Percentiles rank a stretch among this genome's conserved stretches.
phyloP scores from a whole-genome alignment of 2,113 vertebrate species.

The Euleptes europaea region DNA sequence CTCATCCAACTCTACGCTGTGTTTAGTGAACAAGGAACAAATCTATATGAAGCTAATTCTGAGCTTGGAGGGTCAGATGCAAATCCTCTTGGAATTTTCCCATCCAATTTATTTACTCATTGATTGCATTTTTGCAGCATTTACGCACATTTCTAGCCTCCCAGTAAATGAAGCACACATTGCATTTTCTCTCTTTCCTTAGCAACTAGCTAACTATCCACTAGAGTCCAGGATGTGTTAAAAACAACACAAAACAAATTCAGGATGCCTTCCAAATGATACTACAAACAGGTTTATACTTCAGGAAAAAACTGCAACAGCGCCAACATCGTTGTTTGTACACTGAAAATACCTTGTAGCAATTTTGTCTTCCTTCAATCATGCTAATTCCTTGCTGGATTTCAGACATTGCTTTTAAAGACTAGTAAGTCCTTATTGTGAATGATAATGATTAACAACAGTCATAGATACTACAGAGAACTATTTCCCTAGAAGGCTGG shows the following conservation, averaged over 20 bases:
- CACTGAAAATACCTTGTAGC: slow-evolving; percentile 30
- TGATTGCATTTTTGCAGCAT: not conserved
- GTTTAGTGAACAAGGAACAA: not conserved
- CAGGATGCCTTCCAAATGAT: slow-evolving; percentile 1
- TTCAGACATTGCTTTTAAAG: slow-evolving; percentile 23
- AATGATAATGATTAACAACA: not conserved
- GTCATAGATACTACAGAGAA: not conserved
- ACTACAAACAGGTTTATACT: not conserved
- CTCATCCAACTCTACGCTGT: not conserved
- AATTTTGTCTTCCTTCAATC: slow-evolving; percentile 30
- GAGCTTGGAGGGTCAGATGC: fast-evolving
- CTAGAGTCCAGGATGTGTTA: not conserved
- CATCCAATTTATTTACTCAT: not conserved
- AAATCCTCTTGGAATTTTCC: not conserved
- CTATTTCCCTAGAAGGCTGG: slow-evolving; percentile 28
- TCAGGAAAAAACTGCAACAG: slow-evolving; percentile 7
- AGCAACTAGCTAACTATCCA: slow-evolving; percentile 8
- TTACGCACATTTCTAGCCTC: not conserved
- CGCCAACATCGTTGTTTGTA: slow-evolving; percentile 29
- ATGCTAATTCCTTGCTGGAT: slow-evolving; percentile 42
- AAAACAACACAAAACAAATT: not conserved
- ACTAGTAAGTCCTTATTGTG: slow-evolving; percentile 36
- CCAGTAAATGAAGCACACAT: not conserved
- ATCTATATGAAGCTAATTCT: not conserved
- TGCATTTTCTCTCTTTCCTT: not conserved